Evolutionary conservation across 1,140 invertebrate species (phyloP), one percentile per base, ranked within the genome.

Genomic region (Apocrypta bakeri): DNA sequence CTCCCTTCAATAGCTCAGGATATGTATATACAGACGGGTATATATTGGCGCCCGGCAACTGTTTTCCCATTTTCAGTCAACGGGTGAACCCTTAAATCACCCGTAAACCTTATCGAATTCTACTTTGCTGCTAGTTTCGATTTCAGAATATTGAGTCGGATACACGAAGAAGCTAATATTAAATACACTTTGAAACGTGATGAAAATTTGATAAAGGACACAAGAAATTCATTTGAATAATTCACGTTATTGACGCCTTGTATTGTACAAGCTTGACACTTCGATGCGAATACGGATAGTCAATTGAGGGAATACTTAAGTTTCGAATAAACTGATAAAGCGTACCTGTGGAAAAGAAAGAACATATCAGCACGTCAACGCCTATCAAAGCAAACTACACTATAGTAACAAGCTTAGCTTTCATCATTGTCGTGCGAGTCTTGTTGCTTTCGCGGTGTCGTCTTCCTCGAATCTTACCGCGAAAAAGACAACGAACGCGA

Each of bases 31-130:
- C 14, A 21, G 21, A 56, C 37, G 37, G 24, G 91, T 91, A 91
- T 92, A 91, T 91, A 91, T 87, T 88, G 24, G 37, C 42, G 74
- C 27, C 12, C 29, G 33, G 25, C 68, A 82, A 72, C 81, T 78
- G 68, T 64, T 73, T 79, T 79, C 78, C 68, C 78, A 68, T 72
- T 82, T 27, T 73, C 69, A 79, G 75, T 82, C 68, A 40, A 31
- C 66, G 66, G 63, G 9, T 76, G n/a, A 75, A 76, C 25, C 14
- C 68, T 69, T 66, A 81, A 81, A 81, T 81, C 40, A 81, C 48
- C 61, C 80, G 21, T 75, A 40, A 81, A 69, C 63, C 27, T 81
- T 71, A 82, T 82, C 42, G 48, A 77, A 71, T 74, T 42, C 79
- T 25, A 73, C 79, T 74, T 61, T 56, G n/a, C 72, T 40, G 21